Evolutionary conservation across 2,797 vertebrate genomes (phyloP).

Genomic region (Halcyon chelicuti): DNA sequence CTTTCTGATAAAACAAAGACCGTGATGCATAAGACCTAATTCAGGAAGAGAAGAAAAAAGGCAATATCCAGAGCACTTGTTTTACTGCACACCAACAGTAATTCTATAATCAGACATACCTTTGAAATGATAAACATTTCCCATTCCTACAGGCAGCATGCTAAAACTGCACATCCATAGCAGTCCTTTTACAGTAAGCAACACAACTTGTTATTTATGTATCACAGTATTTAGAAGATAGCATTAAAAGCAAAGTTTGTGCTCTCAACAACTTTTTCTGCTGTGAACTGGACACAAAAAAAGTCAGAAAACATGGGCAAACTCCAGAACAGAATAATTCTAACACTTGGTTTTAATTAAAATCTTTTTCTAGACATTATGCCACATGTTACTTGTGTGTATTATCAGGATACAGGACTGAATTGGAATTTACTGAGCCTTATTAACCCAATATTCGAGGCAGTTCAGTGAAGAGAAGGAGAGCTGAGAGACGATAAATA

Average conservation of each 20-base stretch:
- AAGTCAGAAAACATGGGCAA: background rate
- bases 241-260: background rate
- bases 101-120: background rate
- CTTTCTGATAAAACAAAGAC: conserved; percentile 32
- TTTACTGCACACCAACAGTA: background rate
- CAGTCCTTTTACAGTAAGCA: background rate
- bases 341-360: conserved; percentile 42
- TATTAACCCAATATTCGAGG: background rate
- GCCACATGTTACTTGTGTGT: conserved; percentile 12
- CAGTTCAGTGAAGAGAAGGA: background rate
- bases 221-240: background rate
- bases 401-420: background rate
- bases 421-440: background rate
- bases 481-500: background rate
- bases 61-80: background rate
- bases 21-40: background rate
- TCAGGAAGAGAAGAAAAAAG: background rate
- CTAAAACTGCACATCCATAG: background rate
- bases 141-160: background rate
- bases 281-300: background rate
- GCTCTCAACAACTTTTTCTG: background rate
- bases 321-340: background rate
- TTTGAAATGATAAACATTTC: background rate
- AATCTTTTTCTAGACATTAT: conserved; percentile 4
- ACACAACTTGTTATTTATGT: background rate